Conservation (phyloP, 2,113 vertebrate genomes). For the Morphnarchus princeps region DNA sequence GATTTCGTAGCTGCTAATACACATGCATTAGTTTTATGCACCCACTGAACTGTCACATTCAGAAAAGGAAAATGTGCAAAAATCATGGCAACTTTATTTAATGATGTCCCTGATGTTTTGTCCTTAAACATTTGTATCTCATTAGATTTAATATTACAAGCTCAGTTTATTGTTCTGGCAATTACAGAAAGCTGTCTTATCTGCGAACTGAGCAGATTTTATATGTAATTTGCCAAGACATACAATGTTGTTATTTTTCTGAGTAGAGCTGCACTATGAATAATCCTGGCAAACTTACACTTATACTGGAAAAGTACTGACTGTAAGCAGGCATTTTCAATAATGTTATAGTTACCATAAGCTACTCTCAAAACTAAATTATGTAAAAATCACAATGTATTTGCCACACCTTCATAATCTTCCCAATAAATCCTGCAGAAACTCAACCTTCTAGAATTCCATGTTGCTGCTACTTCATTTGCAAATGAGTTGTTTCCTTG, state of each 20-base stretch:
- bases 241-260: conserved; percentile 19
- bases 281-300: conserved; percentile 35
- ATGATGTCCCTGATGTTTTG: neutral
- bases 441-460: conserved; percentile 36
- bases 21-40: too few species aligned
- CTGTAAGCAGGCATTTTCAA: conserved; percentile 54
- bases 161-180: conserved; percentile 1
- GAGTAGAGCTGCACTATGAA: conserved; percentile 1
- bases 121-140: conserved; percentile 4
- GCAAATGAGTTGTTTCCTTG: neutral
- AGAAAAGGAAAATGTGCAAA: neutral
- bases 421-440: conserved; percentile 73
- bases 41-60: neutral
- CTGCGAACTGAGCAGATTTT: neutral
- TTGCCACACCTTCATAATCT: conserved; percentile 63
- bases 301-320: conserved; percentile 50
- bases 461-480: conserved; percentile 52
- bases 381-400: conserved; percentile 66
- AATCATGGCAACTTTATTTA: neutral
- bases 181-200: neutral
- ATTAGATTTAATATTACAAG: conserved; percentile 9
- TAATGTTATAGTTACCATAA: conserved; percentile 59
- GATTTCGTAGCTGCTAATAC: too few species aligned
- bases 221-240: neutral
- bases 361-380: conserved; percentile 42